These are phyloP conservation scores for Ametastegia equiseti DNA, from an alignment of 2,888 invertebrate species.

Conservation along the genomic window DNA sequence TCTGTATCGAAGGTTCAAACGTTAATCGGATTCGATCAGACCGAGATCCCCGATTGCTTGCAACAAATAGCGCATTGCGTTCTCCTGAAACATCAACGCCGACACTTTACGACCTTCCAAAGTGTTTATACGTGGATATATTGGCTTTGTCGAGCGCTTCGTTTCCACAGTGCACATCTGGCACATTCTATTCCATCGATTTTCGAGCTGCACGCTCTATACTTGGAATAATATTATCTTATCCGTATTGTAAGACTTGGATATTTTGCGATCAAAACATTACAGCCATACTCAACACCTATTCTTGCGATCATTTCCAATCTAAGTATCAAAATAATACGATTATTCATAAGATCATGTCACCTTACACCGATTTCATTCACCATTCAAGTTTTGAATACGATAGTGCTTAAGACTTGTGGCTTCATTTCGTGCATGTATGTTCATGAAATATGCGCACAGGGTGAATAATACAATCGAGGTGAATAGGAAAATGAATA, in stretches of 20 bases:
- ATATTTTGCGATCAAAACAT: neutral
- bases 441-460: neutral
- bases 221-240: slow-evolving; percentile 12
- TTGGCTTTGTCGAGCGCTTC: neutral
- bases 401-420: neutral
- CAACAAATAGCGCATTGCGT: neutral
- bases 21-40: neutral
- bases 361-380: no score
- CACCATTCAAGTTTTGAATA: no score
- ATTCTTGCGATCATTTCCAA: no score
- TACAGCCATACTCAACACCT: slow-evolving; percentile 31
- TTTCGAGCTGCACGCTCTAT: neutral
- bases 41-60: neutral
- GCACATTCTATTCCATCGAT: slow-evolving; percentile 27
- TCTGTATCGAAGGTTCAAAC: neutral
- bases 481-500: neutral
- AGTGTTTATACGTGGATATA: slow-evolving; percentile 2
- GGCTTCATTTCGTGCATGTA: neutral
- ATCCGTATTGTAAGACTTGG: slow-evolving; percentile 1
- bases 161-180: slow-evolving; percentile 18
- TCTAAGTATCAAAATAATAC: no score
- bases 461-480: neutral
- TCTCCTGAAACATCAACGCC: neutral
- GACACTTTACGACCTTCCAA: neutral
- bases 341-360: no score